Base-by-base conservation (phyloP, 2,113 vertebrate genomes). In the Heloderma charlesbogerti region DNA sequence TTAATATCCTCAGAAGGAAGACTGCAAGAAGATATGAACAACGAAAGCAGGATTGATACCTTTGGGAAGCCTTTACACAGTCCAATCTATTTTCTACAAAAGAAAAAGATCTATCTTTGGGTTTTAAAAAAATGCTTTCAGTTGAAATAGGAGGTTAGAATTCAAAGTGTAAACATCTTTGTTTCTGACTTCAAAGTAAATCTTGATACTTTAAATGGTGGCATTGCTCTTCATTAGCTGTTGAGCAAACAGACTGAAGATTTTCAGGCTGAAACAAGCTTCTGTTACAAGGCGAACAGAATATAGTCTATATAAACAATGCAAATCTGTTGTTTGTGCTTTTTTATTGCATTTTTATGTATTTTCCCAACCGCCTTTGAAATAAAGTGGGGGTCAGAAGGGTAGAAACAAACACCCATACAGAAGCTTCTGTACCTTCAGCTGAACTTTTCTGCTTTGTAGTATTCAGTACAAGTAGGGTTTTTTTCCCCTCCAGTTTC, bases 361-460 rank as follows among this genome's bases (percentile, higher is more conserved):
- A 54, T 77, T 91, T 95, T 94, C 93, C 91, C 72, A 74, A 74
- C 43, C 91, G 92, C 51, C 69, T 92, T 57, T 29, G 83, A 87
- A 94, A 90, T 37, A 75, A 74, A 83, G 25, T n/a, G 69, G 66
- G 51, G 69, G 63, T 86, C 89, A 95, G 89, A 91, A 95, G 91
- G 78, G 81, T 92, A 93, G 84, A 95, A 92, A 91, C 89, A 95
- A 96, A 93, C 93, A 93, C 48, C 77, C 22, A n/a, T 57, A 5
- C 89, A 94, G 90, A 94, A 88, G 95, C 92, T 89, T 90, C 82
- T 88, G 66, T 95, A 87, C 84, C 81, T 84, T 89, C 5, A 94
- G 92, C 92, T 95, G 93, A 96, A 96, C 85, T 94, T 94, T 95
- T 87, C 91, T 92, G 89, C 75, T 90, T 45, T 84, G 93, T 90